These are phyloP conservation scores for Leucoraja ocellata DNA, from an alignment of 2,797 vertebrate genomes.

Conservation along the genomic window DNA sequence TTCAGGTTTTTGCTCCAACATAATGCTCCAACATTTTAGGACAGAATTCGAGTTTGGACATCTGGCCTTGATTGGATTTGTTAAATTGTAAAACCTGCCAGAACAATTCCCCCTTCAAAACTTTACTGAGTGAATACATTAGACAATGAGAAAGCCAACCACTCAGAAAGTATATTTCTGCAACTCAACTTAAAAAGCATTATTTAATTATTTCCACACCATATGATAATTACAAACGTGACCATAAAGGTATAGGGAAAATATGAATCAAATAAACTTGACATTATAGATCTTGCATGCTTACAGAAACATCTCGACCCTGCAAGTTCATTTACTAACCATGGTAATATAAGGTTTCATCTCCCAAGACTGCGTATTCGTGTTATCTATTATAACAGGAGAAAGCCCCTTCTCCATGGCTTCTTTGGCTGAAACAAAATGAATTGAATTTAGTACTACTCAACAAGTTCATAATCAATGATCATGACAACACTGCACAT, in stretches of 20 bases:
- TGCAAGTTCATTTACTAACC: constrained; percentile 63
- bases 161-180: background rate
- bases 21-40: background rate
- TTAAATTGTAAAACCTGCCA: background rate
- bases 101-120: background rate
- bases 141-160: background rate
- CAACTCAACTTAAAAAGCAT: background rate
- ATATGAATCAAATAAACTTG: background rate
- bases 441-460: constrained; percentile 9
- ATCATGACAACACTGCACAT: constrained; percentile 32
- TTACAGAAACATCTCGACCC: background rate
- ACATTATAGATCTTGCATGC: background rate
- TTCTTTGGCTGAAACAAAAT: constrained; percentile 73
- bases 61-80: background rate
- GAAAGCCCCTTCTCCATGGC: constrained; percentile 73
- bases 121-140: background rate
- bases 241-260: background rate
- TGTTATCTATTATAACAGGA: constrained; percentile 95
- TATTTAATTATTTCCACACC: background rate
- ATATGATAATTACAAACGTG: background rate
- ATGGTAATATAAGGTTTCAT: constrained; percentile 90
- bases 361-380: constrained; percentile 93
- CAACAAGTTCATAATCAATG: constrained; percentile 21
- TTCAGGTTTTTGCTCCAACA: background rate
- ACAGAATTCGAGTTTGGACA: background rate